These are phyloP conservation scores for Ictidomys tridecemlineatus DNA, from an alignment of 2,113 vertebrate genomes.

Conservation along the genomic window DNA sequence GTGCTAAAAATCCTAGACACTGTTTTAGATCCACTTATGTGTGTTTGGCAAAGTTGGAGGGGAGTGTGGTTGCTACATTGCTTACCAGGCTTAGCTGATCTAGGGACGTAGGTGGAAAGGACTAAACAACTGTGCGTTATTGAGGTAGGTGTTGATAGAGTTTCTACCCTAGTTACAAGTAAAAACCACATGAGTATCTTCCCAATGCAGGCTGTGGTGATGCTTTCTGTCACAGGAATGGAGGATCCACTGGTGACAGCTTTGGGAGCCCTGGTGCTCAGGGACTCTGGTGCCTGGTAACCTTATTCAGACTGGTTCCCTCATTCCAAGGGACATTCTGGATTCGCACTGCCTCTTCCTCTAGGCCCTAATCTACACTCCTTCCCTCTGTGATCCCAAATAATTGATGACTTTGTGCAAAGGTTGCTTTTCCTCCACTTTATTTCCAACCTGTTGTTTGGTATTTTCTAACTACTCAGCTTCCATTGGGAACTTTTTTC, in stretches of 20 bases:
- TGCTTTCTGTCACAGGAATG: not conserved
- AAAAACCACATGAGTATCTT: not conserved
- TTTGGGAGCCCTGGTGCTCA: not conserved
- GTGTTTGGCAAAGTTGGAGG: not conserved
- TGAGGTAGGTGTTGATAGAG: not conserved
- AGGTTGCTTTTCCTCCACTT: not conserved
- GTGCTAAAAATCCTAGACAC: not conserved
- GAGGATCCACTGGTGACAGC: not conserved
- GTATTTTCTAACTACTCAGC: not conserved
- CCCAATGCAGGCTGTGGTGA: not conserved
- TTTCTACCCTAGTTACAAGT: not conserved
- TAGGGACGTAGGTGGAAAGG: not conserved
- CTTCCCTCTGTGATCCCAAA: not conserved
- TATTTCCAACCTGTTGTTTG: not conserved
- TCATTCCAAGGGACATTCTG: not conserved
- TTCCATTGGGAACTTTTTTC: not conserved
- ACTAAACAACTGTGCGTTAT: not conserved
- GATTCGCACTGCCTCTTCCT: not conserved
- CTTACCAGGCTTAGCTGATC: not conserved
- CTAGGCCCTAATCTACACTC: not conserved
- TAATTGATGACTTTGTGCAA: not conserved
- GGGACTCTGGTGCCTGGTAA: not conserved
- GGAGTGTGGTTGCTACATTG: not conserved
- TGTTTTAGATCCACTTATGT: not conserved
- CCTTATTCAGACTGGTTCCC: not conserved